Base-by-base conservation (phyloP, 2,888 invertebrate genomes). In the Liopterus haemorrhoidalis region DNA sequence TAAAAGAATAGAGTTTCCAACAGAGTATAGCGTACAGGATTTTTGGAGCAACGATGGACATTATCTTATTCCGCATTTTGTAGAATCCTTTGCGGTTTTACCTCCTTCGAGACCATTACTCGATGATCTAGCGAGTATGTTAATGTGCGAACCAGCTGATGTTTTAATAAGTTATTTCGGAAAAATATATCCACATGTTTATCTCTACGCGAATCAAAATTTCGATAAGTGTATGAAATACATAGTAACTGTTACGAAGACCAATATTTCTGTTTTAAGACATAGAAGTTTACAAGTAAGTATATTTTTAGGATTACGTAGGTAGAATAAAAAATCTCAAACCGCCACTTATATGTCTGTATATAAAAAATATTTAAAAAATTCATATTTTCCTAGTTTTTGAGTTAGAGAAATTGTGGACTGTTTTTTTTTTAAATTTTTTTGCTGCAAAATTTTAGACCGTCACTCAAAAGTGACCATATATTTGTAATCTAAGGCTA, bases 41-140 rank as follows among this genome's bases (percentile, higher is more conserved):
- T 82, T 84, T 42, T 70, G 84, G 43, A 72, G 74, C 0, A 81
- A 82, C 60, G 83, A 86, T 56, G 76, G 79, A 25, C 78, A 81
- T 40, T 73, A 82, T 53, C 72, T 84, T 15, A 65, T 86, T 5
- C 81, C 84, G 1, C 71, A 75, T 66, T 70, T 82, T 56, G 68
- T 78, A 59, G 70, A 81, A 25, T 65, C 79, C 61, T 67, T 78
- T 1, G 74, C 74, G 19, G 76, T 66, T 51, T 71, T 70, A 57
- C 75, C 72, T 2, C 70, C 73, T 57, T 72, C 78, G 1, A 73
- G 73, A 25, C 71, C 71, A 1, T 75, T 86, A 51, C 73, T 86
- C 33, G 73, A 75, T 49, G 81, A 82, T 59, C 73, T 82, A 30
- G 77, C 80, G 0, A 69, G 70, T 0, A 61, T 78, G 18, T 74